Evolutionary conservation across 2,888 invertebrate genomes (phyloP).

Genomic region (Anticlea derivata): DNA sequence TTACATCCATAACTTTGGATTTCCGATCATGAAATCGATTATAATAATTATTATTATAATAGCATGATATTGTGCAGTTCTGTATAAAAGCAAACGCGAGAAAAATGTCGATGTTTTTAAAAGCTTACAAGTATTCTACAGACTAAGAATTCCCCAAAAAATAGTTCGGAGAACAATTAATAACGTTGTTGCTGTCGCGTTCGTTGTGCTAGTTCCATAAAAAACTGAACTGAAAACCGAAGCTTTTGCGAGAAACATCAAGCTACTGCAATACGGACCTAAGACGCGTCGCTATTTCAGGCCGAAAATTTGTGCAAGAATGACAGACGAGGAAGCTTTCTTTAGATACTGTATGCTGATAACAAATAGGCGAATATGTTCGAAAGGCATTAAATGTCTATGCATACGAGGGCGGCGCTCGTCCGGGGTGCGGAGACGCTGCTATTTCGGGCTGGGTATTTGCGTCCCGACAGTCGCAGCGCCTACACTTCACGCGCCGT

Average conservation of each 20-base stretch:
- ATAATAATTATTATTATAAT: no score
- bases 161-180: no score
- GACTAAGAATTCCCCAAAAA: no score
- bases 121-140: no score
- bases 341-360: slow-evolving; percentile 21
- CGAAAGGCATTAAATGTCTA: slow-evolving; percentile 34
- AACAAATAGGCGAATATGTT: slow-evolving; percentile 35
- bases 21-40: background rate
- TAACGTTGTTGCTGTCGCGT: no score
- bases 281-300: slow-evolving; percentile 17
- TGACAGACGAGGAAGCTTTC: slow-evolving; percentile 21
- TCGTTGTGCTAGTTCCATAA: no score
- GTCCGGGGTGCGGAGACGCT: slow-evolving; percentile 71
- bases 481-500: slow-evolving; percentile 59
- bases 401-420: slow-evolving; percentile 38
- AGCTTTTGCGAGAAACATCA: no score
- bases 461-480: slow-evolving; percentile 54
- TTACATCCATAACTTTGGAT: slow-evolving; percentile 2
- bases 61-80: no score
- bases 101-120: no score
- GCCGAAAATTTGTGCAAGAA: slow-evolving; percentile 15
- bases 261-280: background rate
- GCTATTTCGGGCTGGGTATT: slow-evolving; percentile 75
- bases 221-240: no score
- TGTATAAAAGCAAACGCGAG: no score